These are phyloP conservation scores for Polyergus mexicanus DNA, from an alignment of 1,140 invertebrate species.

Conservation along the genomic window DNA sequence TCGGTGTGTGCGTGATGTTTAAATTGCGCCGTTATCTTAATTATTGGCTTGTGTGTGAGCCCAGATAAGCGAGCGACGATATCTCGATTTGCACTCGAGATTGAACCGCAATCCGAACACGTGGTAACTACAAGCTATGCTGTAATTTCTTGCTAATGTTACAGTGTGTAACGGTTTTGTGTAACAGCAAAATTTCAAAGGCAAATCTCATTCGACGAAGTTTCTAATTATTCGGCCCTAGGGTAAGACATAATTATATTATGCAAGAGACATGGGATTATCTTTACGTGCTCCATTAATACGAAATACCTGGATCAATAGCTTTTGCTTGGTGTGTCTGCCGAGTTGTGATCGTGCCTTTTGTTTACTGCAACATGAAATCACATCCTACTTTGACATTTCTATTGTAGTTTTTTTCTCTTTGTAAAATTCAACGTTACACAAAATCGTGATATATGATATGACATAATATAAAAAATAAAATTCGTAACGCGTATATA, in stretches of 20 bases:
- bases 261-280: conserved; percentile 38
- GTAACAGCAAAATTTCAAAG: conserved; percentile 4
- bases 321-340: conserved; percentile 13
- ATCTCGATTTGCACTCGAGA: conserved; percentile 51
- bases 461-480: not conserved
- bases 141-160: not conserved
- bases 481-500: not conserved
- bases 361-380: conserved; percentile 41
- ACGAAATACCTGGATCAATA: conserved; percentile 49
- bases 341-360: conserved; percentile 17
- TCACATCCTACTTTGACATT: conserved; percentile 28
- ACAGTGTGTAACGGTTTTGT: not conserved
- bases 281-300: conserved; percentile 45
- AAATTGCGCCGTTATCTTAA: conserved; percentile 43
- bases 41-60: conserved; percentile 39
- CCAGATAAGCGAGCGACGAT: conserved; percentile 47
- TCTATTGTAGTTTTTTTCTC: conserved; percentile 27
- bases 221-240: conserved; percentile 26
- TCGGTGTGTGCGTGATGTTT: not conserved
- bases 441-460: not conserved
- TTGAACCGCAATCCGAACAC: conserved; percentile 31
- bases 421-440: not conserved
- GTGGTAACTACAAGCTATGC: conserved; percentile 5
- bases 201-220: not conserved
- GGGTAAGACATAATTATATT: conserved; percentile 3